Percentiles rank a stretch among this genome's conserved stretches.
Evolutionary conservation across 1,140 invertebrate genomes (phyloP).

Genomic region (Tigriopus japonicus): DNA sequence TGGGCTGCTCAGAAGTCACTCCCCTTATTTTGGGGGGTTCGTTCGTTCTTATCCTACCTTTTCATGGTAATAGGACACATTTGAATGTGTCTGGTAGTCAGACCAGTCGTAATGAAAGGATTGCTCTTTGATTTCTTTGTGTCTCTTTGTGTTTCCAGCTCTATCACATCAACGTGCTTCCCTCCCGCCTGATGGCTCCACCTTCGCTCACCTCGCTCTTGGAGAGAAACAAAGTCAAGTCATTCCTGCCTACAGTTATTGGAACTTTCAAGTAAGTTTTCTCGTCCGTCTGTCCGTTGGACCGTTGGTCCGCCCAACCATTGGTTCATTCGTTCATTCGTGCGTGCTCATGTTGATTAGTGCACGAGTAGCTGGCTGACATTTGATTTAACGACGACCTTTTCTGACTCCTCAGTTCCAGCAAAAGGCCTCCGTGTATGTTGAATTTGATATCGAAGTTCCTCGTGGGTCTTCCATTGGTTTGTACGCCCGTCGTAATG

Average conservation of each 20-base stretch:
- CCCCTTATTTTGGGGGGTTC: too few relatives aligned
- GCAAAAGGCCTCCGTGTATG: constrained; percentile 5
- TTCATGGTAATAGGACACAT: too few relatives aligned
- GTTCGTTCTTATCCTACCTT: too few relatives aligned
- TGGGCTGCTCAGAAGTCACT: too few relatives aligned
- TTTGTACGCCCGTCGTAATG: constrained; percentile 10
- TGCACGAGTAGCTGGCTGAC: too few relatives aligned
- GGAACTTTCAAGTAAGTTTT: constrained; percentile 9
- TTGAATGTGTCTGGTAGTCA: too few relatives aligned
- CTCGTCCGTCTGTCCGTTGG: neutral
- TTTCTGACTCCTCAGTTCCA: constrained; percentile 1
- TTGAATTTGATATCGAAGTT: constrained; percentile 5
- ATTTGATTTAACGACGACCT: too few relatives aligned
- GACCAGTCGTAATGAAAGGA: too few relatives aligned
- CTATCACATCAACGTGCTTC: neutral
- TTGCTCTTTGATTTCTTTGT: too few relatives aligned
- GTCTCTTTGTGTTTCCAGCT: too few relatives aligned
- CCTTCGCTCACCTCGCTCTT: constrained; percentile 5
- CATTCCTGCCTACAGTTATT: constrained; percentile 10
- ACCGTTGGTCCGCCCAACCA: neutral
- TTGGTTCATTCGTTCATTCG: neutral
- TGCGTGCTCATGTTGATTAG: neutral
- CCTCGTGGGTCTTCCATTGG: constrained; percentile 14
- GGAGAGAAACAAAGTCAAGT: neutral
- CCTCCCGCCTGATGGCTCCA: constrained; percentile 4